A percentile compares a stretch with the other conserved stretches of the same genome.
Evolutionary conservation across 2,113 vertebrate genomes (phyloP).

Genomic region (Heterochromis multidens): DNA sequence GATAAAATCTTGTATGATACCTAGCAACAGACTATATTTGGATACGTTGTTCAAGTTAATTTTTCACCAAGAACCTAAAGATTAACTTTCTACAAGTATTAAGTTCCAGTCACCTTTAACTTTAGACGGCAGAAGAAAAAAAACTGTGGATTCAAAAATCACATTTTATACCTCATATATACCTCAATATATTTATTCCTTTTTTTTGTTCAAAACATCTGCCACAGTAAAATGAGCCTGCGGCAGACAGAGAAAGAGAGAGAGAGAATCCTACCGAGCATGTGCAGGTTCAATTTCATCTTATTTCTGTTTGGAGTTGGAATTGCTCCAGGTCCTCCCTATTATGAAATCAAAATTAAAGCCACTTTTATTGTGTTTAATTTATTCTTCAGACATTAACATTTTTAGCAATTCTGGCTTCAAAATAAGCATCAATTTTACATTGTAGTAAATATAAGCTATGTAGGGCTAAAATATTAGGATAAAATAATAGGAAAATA

Average conservation of each 20-base stretch:
- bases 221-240: neutral
- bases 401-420: neutral
- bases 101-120: neutral
- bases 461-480: neutral
- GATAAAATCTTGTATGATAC: neutral
- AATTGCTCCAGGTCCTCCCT: neutral
- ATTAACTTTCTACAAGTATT: neutral
- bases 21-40: neutral
- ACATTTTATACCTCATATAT: neutral
- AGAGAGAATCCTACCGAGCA: neutral
- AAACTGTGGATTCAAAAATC: neutral
- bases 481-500: neutral
- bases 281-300: neutral
- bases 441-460: neutral
- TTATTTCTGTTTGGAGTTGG: neutral
- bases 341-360: neutral
- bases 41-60: neutral
- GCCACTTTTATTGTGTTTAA: neutral
- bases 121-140: neutral
- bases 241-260: neutral
- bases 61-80: neutral
- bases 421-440: neutral
- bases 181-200: neutral
- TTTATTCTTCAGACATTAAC: neutral
- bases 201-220: neutral